phyloP scores from a whole-genome alignment of 1,140 invertebrate species.

The Palaemon carinicauda region DNA sequence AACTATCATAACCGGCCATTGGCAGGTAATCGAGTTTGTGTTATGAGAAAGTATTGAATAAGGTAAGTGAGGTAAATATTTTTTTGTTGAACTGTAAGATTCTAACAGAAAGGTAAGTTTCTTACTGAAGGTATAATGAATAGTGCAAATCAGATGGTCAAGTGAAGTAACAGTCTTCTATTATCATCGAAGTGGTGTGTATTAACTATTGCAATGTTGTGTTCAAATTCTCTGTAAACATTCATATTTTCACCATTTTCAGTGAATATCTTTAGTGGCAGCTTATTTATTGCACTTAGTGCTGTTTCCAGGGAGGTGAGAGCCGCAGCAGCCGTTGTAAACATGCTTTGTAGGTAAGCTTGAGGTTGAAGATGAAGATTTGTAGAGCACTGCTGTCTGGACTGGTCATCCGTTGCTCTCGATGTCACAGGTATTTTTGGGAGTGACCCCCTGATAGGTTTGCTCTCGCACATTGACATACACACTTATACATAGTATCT shows the following conservation, averaged over 20 bases:
- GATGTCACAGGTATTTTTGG: slow-evolving; percentile 7
- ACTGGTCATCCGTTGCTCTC: background rate
- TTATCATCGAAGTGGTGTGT: slow-evolving; percentile 8
- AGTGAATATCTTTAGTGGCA: slow-evolving; percentile 13
- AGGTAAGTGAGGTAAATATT: too few relatives aligned
- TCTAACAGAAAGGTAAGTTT: too few relatives aligned
- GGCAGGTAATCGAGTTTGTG: too few relatives aligned
- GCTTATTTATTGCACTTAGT: background rate
- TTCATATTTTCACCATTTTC: background rate
- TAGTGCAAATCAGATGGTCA: too few relatives aligned
- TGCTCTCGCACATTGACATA: too few relatives aligned
- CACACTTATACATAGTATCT: background rate
- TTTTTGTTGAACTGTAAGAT: too few relatives aligned
- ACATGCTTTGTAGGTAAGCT: slow-evolving; percentile 21
- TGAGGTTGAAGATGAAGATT: background rate
- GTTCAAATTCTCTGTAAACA: background rate
- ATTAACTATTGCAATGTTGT: background rate
- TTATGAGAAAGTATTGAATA: too few relatives aligned
- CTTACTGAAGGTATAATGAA: too few relatives aligned
- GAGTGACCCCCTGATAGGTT: too few relatives aligned
- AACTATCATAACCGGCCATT: too few relatives aligned
- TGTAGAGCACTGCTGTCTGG: slow-evolving; percentile 5
- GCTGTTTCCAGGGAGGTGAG: slow-evolving; percentile 9
- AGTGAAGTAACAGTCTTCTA: background rate
- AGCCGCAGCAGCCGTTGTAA: background rate